Percentiles rank a stretch among this genome's conserved stretches.
Conservation (phyloP, 2,113 vertebrate genomes). For the Sclerurus mexicanus region DNA sequence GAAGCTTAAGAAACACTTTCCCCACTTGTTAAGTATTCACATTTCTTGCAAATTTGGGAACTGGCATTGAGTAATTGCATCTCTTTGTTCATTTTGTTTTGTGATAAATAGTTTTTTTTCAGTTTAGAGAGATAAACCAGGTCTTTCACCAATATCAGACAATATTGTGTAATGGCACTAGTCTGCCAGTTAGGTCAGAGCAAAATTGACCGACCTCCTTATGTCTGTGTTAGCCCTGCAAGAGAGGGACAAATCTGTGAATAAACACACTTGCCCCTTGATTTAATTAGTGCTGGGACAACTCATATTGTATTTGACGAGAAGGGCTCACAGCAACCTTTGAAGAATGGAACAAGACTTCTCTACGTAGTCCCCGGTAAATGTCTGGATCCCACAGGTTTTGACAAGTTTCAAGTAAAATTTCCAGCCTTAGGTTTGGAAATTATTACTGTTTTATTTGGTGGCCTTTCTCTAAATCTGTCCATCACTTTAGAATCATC, state of each 20-base stretch:
- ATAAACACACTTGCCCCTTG: neutral
- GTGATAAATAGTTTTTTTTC: neutral
- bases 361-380: neutral
- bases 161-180: accelerated
- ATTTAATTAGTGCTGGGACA: neutral
- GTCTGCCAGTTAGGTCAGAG: neutral
- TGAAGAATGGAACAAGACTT: neutral
- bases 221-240: neutral
- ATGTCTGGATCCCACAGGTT: neutral
- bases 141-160: neutral
- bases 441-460: neutral
- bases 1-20: neutral
- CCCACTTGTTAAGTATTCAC: neutral
- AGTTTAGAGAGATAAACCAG: neutral
- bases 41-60: neutral
- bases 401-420: neutral
- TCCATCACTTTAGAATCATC: neutral
- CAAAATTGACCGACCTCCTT: neutral
- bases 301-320: neutral
- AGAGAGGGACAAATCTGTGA: neutral
- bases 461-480: neutral
- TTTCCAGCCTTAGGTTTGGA: neutral
- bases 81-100: neutral
- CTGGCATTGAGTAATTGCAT: neutral
- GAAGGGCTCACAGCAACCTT: neutral